These are phyloP conservation scores for Aythya baeri DNA, from an alignment of 2,113 vertebrate species.

Conservation along the genomic window DNA sequence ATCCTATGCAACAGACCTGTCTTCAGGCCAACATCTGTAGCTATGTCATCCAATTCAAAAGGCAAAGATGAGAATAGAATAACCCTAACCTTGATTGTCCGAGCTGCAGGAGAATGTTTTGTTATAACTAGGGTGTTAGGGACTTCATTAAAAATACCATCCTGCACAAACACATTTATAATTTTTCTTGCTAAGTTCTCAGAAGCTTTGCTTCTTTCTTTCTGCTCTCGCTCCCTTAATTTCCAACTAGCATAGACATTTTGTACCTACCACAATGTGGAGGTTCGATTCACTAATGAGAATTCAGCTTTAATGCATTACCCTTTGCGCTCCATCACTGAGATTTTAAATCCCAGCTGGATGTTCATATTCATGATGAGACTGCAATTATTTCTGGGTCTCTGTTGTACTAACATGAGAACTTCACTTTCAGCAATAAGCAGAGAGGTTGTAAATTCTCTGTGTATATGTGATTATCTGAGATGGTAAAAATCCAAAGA, in stretches of 20 bases:
- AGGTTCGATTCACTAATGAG: constrained; percentile 8
- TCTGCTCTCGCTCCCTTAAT: neutral
- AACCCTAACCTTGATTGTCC: neutral
- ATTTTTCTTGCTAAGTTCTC: neutral
- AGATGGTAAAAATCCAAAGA: neutral
- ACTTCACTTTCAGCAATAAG: neutral
- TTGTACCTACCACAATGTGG: neutral
- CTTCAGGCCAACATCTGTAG: neutral
- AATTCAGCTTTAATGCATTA: neutral
- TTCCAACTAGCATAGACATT: neutral
- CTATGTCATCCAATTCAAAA: neutral
- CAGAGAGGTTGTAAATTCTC: neutral
- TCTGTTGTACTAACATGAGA: neutral
- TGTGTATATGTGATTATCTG: neutral
- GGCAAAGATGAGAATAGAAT: neutral
- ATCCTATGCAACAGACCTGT: neutral
- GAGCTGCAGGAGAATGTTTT: neutral
- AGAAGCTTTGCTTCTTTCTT: neutral
- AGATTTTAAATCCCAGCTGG: constrained; percentile 50
- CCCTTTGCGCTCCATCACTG: neutral
- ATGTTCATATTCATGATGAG: constrained; percentile 45
- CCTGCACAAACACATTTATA: neutral
- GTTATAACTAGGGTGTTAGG: neutral
- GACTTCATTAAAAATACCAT: neutral
- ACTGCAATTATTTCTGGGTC: constrained; percentile 43